Evolutionary conservation across 2,888 invertebrate genomes (phyloP), one percentile per base, ranked within the genome.

Genomic region (Calameuta pallipes): DNA sequence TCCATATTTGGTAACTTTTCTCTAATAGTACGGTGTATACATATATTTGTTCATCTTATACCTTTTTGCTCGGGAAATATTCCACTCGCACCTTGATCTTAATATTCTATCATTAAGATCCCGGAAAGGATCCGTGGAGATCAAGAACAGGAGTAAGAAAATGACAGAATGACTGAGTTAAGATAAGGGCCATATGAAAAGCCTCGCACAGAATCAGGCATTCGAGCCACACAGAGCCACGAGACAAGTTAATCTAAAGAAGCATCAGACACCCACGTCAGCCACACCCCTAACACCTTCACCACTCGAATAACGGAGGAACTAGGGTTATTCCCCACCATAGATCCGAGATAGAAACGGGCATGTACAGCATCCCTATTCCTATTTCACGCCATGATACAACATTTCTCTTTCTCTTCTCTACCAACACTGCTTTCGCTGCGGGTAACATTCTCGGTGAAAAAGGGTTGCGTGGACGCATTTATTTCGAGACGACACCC

Each of bases 201-300:
- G 56, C 2, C 56, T 56, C 56, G 56, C 23, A 56, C 2, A 23
- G 56, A 56, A 56, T 56, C 9, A 56, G 56, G 9, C 56, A 56
- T 23, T 56, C 56, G 56, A 56, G 56, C 56, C 3, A 69, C 33
- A 12, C 75, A 78, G 36, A 30, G 34, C 75, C 71, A 41, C 1
- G 75, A 75, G 78, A 75, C 78, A 78, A 78, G 78, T 78, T 78
- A 78, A 78, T 78, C 78, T 75, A 69, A 75, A 78, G 78, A 75
- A 68, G 78, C 78, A 78, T 78, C 78, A 75, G 74, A 78, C 78
- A 74, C 71, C 75, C 37, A 77, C 74, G 78, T 11, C 71, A 41
- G 23, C 41, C 75, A 77, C 77, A 77, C 74, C 77, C 77, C 68
- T 74, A 68, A 34, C 74, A 35, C 74, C 74, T 35, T 74, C 74